phyloP scores from a whole-genome alignment of 2,113 vertebrate genomes.

The Seriola rivoliana region DNA sequence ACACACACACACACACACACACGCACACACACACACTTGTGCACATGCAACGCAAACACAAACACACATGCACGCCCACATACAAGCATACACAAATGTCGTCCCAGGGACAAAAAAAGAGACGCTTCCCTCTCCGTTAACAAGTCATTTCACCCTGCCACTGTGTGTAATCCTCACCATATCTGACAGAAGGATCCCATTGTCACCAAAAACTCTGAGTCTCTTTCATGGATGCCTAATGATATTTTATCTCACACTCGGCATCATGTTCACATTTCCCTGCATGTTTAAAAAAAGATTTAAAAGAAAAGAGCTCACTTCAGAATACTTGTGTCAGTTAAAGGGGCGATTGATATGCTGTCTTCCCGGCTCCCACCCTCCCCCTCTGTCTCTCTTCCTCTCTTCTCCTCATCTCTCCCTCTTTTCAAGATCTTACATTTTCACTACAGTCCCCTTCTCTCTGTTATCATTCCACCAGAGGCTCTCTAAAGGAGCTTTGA shows the following conservation, averaged over 20 bases:
- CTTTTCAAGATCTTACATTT: slow-evolving; percentile 82
- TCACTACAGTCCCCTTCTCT: slow-evolving; percentile 80
- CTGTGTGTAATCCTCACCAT: slow-evolving; percentile 63
- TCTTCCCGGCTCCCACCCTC: slow-evolving; percentile 47
- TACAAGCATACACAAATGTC: slow-evolving; percentile 18
- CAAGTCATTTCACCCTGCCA: slow-evolving; percentile 47
- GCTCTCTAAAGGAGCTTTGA: slow-evolving; percentile 84
- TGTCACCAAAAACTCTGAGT: slow-evolving; percentile 59
- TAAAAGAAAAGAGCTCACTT: slow-evolving; percentile 51
- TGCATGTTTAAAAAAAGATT: slow-evolving; percentile 59
- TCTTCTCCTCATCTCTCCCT: slow-evolving; percentile 63
- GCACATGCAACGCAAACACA: not conserved
- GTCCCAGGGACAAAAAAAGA: slow-evolving; percentile 26
- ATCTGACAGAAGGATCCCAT: slow-evolving; percentile 68
- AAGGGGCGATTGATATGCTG: slow-evolving; percentile 77
- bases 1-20: not conserved
- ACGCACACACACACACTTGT: not conserved
- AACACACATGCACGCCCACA: slow-evolving; percentile 3
- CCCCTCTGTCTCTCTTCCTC: slow-evolving; percentile 43
- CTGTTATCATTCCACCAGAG: slow-evolving; percentile 82
- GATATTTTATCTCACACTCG: slow-evolving; percentile 71
- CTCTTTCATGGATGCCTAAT: slow-evolving; percentile 72
- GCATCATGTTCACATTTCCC: slow-evolving; percentile 69
- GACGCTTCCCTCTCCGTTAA: slow-evolving; percentile 12
- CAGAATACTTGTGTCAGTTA: slow-evolving; percentile 78